phyloP scores from a whole-genome alignment of 2,797 vertebrate species.

The Sibirionetta formosa region DNA sequence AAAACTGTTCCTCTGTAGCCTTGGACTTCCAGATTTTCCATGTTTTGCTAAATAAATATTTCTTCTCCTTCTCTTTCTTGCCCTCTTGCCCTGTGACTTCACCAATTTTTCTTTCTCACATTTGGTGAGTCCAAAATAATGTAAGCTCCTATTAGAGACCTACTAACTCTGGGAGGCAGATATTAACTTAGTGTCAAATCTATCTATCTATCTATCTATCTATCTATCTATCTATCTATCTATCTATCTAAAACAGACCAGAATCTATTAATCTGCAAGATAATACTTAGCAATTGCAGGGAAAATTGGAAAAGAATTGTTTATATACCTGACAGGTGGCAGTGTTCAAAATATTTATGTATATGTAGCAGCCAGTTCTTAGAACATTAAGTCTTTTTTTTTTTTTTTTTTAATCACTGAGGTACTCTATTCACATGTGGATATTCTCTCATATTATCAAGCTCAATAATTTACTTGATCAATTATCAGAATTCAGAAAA shows the following conservation, averaged over 20 bases:
- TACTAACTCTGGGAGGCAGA: not conserved
- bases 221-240: not conserved
- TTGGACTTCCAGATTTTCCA: not conserved
- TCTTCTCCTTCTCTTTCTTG: no score
- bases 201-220: not conserved
- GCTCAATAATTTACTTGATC: not conserved
- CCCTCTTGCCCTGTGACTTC: not conserved
- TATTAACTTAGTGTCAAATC: not conserved
- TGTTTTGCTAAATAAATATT: not conserved
- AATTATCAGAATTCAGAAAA: not conserved
- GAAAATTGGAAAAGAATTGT: not conserved
- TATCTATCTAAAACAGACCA: not conserved
- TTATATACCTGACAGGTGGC: not conserved
- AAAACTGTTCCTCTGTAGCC: not conserved
- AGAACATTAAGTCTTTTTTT: not conserved
- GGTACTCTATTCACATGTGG: rapidly evolving
- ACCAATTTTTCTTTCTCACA: not conserved
- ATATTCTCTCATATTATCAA: not conserved
- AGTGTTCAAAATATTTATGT: not conserved
- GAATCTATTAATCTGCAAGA: not conserved
- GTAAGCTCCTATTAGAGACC: not conserved
- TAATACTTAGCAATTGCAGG: not conserved
- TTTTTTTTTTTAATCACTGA: not conserved
- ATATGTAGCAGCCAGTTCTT: not conserved
- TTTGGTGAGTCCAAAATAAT: not conserved